Percentiles rank a stretch among this genome's conserved stretches.
Evolutionary conservation across 2,888 invertebrate species (phyloP).

Genomic region (Drosophila kanekoi): DNA sequence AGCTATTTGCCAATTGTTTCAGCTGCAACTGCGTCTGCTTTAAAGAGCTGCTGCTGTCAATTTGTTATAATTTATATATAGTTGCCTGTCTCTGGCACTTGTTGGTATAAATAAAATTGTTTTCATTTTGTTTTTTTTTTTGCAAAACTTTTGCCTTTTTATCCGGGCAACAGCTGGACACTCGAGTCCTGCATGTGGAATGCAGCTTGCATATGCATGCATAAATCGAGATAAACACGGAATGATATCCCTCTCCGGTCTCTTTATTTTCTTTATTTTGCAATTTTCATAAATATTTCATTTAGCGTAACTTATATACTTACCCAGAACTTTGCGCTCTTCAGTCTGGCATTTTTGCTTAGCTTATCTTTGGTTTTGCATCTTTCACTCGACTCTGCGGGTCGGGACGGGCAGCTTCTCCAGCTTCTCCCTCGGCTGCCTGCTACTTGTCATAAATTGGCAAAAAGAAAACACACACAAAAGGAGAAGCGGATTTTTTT

Average conservation of each 20-base stretch:
- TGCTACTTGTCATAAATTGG: conserved; percentile 76
- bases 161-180: conserved; percentile 41
- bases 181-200: conserved; percentile 23
- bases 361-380: conserved; percentile 63
- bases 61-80: background rate
- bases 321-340: conserved; percentile 53
- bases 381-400: conserved; percentile 41
- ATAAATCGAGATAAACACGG: conserved; percentile 53
- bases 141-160: background rate
- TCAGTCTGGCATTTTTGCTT: conserved; percentile 54
- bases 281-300: conserved; percentile 81
- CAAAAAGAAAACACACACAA: conserved; percentile 44
- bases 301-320: conserved; percentile 71
- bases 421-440: conserved; percentile 33
- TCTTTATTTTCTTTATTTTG: conserved; percentile 27
- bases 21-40: conserved; percentile 37
- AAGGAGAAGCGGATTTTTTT: conserved; percentile 25
- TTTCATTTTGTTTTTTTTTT: conserved; percentile 30
- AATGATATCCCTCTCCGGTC: conserved; percentile 14
- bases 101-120: conserved; percentile 57
- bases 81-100: conserved; percentile 38
- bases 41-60: conserved; percentile 47
- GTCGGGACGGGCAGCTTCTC: conserved; percentile 12
- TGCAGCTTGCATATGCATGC: conserved; percentile 50
- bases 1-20: conserved; percentile 78